A percentile compares a stretch with the other conserved stretches of the same genome.
These are phyloP conservation scores for Meandrusa payeni DNA, from an alignment of 2,888 invertebrate species.

Conservation along the genomic window DNA sequence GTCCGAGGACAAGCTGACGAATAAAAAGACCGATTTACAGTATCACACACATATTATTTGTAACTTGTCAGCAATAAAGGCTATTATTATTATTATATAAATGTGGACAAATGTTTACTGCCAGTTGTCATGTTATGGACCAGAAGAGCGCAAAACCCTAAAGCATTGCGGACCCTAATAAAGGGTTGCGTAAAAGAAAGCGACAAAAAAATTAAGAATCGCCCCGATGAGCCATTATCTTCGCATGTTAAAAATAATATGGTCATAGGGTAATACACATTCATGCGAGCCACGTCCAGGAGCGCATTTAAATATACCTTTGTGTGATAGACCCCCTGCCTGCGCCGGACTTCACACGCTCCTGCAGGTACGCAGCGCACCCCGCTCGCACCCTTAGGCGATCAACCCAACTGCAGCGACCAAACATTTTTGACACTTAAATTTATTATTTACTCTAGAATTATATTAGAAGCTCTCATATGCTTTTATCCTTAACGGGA, in stretches of 20 bases:
- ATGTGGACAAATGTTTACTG: too few relatives aligned
- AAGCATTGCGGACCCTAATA: slow-evolving; percentile 71
- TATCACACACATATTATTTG: too few relatives aligned
- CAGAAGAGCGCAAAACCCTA: slow-evolving; percentile 76
- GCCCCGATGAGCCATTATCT: slow-evolving; percentile 80
- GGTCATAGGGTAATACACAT: slow-evolving; percentile 78
- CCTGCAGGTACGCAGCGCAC: slow-evolving; percentile 43
- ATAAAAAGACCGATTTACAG: too few relatives aligned
- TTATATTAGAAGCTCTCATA: not conserved
- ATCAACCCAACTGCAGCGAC: slow-evolving; percentile 34
- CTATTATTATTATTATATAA: too few relatives aligned
- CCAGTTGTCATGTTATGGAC: too few relatives aligned
- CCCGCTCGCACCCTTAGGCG: slow-evolving; percentile 30
- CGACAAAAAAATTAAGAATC: slow-evolving; percentile 78
- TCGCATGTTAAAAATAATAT: slow-evolving; percentile 78
- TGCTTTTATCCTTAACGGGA: too few relatives aligned
- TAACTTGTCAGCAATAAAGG: too few relatives aligned
- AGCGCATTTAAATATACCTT: slow-evolving; percentile 75
- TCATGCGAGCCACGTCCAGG: slow-evolving; percentile 77
- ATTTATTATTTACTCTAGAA: slow-evolving; percentile 5
- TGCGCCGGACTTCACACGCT: slow-evolving; percentile 79
- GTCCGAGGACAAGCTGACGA: too few relatives aligned
- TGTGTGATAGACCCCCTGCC: slow-evolving; percentile 58
- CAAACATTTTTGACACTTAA: slow-evolving; percentile 24
- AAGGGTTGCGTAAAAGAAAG: slow-evolving; percentile 66